These are phyloP conservation scores for Aethina tumida DNA, from an alignment of 1,140 invertebrate species.

Conservation along the genomic window DNA sequence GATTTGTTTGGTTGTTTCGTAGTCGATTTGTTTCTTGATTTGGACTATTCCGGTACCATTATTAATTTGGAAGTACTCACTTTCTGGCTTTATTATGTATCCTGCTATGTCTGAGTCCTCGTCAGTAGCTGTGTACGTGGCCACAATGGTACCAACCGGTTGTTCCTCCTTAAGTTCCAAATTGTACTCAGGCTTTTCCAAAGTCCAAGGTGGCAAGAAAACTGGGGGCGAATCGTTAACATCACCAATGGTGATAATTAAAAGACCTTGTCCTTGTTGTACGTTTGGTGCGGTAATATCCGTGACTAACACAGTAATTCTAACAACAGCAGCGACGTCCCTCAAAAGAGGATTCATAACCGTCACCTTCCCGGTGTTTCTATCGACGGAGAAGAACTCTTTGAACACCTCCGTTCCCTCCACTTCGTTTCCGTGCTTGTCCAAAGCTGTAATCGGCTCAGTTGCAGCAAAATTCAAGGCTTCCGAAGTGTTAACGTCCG, in stretches of 20 bases:
- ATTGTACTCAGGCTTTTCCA: conserved; percentile 54
- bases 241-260: conserved; percentile 77
- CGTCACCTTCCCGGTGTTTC: conserved; percentile 58
- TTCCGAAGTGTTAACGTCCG: conserved; percentile 60
- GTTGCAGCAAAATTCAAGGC: conserved; percentile 62
- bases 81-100: conserved; percentile 61
- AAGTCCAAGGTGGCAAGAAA: conserved; percentile 63
- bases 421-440: conserved; percentile 72
- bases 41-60: conserved; percentile 70
- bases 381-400: conserved; percentile 63
- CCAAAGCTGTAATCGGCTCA: conserved; percentile 62
- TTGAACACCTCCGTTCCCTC: conserved; percentile 44
- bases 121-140: conserved; percentile 72
- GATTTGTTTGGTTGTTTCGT: conserved; percentile 63
- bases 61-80: conserved; percentile 68
- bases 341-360: conserved; percentile 56
- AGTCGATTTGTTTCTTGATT: conserved; percentile 70
- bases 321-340: conserved; percentile 60
- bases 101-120: conserved; percentile 70
- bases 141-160: conserved; percentile 67
- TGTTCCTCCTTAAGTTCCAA: conserved; percentile 75
- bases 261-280: conserved; percentile 64
- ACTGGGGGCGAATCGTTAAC: conserved; percentile 54
- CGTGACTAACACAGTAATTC: conserved; percentile 66
- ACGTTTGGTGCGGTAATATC: conserved; percentile 67